Evolutionary conservation across 2,797 vertebrate species (phyloP).

Genomic region (Lepilemur septentrionalis): DNA sequence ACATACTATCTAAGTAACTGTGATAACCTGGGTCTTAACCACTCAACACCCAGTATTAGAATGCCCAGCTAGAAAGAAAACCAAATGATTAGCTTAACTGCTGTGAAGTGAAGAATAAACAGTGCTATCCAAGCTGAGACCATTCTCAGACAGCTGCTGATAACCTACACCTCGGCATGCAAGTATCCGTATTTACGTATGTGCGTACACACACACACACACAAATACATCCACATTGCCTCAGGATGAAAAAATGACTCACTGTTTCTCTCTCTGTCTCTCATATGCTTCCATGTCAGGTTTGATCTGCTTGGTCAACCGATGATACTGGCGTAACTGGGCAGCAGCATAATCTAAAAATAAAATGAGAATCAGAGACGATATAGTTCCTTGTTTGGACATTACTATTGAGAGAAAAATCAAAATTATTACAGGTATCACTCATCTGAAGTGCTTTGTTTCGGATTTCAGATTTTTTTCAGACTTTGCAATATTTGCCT

Average conservation of each 20-base stretch:
- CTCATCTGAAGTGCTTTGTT: background rate
- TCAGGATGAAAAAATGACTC: constrained; percentile 17
- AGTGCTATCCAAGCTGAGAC: background rate
- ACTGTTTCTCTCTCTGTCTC: constrained; percentile 91
- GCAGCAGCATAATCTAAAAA: constrained; percentile 94
- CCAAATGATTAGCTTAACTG: background rate
- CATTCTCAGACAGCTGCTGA: background rate
- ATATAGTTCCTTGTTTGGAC: background rate
- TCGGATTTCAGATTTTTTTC: background rate
- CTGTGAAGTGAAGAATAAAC: background rate
- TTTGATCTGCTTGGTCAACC: constrained; percentile 95
- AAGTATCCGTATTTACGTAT: background rate
- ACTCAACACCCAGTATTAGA: background rate
- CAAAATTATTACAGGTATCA: background rate
- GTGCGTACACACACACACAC: background rate
- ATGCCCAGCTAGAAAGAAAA: background rate
- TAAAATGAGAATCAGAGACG: background rate
- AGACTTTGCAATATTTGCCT: background rate
- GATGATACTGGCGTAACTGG: constrained; percentile 96
- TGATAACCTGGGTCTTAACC: background rate
- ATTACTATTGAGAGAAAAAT: background rate
- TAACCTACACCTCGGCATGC: background rate
- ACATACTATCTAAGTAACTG: background rate
- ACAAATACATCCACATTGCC: background rate
- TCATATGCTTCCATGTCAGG: constrained; percentile 95